Conservation (phyloP, 2,113 vertebrate genomes). For the Lepus americanus region DNA sequence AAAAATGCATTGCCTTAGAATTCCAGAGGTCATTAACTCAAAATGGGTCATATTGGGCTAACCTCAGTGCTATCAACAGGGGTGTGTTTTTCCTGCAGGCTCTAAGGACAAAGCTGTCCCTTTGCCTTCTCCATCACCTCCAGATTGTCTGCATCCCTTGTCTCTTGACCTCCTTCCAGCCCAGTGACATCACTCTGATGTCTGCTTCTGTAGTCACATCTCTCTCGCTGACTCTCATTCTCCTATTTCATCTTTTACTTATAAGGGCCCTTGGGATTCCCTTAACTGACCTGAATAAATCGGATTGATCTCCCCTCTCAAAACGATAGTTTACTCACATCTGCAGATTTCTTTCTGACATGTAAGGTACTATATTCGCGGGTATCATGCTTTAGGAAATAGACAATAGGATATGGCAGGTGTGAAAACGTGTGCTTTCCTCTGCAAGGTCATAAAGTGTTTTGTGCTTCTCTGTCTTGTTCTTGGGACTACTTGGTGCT, state of each 20-base stretch:
- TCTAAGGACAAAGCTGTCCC: background rate
- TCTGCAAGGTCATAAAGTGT: background rate
- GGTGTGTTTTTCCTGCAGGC: background rate
- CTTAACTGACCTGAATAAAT: background rate
- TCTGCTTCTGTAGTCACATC: background rate
- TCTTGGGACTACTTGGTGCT: background rate
- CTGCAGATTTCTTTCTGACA: background rate
- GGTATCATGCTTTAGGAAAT: background rate
- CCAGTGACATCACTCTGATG: too few species aligned
- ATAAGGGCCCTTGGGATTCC: background rate
- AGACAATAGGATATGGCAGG: background rate
- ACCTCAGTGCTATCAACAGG: background rate
- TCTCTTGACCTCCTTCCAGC: background rate
- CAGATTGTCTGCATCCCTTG: background rate
- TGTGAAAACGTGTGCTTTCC: background rate
- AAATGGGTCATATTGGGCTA: background rate
- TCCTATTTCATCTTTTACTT: background rate
- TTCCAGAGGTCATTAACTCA: background rate
- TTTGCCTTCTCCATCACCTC: background rate
- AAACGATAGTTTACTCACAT: background rate
- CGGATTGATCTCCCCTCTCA: background rate
- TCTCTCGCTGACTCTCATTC: background rate
- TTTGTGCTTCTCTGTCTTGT: background rate
- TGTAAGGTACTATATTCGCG: background rate
- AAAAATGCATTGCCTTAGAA: background rate